Base-by-base conservation (phyloP, 2,113 vertebrate genomes). In the Crotalus viridis region DNA sequence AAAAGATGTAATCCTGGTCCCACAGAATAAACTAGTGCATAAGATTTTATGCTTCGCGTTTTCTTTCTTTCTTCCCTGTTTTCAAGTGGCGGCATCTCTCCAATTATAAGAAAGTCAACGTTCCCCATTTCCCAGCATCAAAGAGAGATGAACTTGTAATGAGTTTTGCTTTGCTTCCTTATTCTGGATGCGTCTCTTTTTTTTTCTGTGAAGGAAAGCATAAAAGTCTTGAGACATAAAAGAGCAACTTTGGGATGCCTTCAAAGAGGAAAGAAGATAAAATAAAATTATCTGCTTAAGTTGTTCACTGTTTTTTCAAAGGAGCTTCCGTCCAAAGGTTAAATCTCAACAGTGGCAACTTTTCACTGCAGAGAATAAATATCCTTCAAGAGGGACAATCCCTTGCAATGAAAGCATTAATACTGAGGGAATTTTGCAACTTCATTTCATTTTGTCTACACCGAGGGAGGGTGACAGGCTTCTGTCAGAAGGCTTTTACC, bases 271-370 rank as follows among this genome's bases (percentile, higher is more conserved):
- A 7, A 52, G 10, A n/a, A 90, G n/a, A n/a, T 69, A 69, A 69
- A 0, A 94, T 57, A 54, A 93, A 93, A 91, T 57, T 21, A 7
- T 48, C 93, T 95, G 43, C 39, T 93, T 95, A 21, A 91, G 93
- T 94, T 94, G 90, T 89, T 88, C 87, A 21, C 61, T 88, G 88
- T 94, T 85, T 93, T 96, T 85, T 46, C 91, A 95, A 94, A 89
- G 90, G 48, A 92, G 17, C 94, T 64, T 95, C 95, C 95, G 93
- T 93, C 89, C 92, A 91, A 93, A 96, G 91, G 89, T 92, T 96
- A 97, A 96, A 92, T 95, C 93, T 95, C 2, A 0, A 96, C 94
- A 88, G 93, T 55, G 91, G 91, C 95, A 96, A 95, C 95, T 95
- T 96, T 96, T 94, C 94, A 92, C 87, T 59, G 21, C n/a, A 88